Evolutionary conservation across 2,888 invertebrate species (phyloP).

Genomic region (Boloria euphrosyne): DNA sequence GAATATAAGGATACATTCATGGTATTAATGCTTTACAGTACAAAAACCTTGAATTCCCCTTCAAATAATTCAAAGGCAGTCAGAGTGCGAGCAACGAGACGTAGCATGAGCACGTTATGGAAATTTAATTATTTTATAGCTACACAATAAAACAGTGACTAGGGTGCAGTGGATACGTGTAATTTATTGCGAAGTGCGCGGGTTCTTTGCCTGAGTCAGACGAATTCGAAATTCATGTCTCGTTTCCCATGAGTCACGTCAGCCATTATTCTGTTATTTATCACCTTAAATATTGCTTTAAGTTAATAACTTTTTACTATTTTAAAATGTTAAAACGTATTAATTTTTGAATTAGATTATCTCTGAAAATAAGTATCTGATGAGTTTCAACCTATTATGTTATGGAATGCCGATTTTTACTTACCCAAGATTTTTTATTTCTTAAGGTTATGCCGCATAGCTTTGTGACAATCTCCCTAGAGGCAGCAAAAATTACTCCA

Average conservation of each 20-base stretch:
- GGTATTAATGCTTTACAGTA: slow-evolving; percentile 5
- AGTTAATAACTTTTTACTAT: too few species aligned
- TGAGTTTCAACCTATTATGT: too few species aligned
- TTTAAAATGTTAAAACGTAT: too few species aligned
- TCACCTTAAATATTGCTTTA: neutral
- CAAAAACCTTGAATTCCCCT: slow-evolving; percentile 21
- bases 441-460: too few species aligned
- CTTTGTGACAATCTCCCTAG: too few species aligned
- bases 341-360: too few species aligned
- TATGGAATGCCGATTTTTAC: too few species aligned
- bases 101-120: slow-evolving; percentile 56
- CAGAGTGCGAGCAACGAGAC: slow-evolving; percentile 34
- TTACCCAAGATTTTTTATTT: too few species aligned
- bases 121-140: slow-evolving; percentile 70
- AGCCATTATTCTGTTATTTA: slow-evolving; percentile 8
- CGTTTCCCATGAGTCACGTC: neutral
- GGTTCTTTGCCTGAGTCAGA: slow-evolving; percentile 8
- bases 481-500: too few species aligned
- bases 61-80: slow-evolving; percentile 33
- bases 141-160: slow-evolving; percentile 57
- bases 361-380: too few species aligned
- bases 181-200: slow-evolving; percentile 48
- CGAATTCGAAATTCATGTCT: slow-evolving; percentile 4
- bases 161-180: slow-evolving; percentile 45
- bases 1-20: neutral